Evolutionary conservation across 2,113 vertebrate species (phyloP).

Genomic region (Sisor rabdophorus): DNA sequence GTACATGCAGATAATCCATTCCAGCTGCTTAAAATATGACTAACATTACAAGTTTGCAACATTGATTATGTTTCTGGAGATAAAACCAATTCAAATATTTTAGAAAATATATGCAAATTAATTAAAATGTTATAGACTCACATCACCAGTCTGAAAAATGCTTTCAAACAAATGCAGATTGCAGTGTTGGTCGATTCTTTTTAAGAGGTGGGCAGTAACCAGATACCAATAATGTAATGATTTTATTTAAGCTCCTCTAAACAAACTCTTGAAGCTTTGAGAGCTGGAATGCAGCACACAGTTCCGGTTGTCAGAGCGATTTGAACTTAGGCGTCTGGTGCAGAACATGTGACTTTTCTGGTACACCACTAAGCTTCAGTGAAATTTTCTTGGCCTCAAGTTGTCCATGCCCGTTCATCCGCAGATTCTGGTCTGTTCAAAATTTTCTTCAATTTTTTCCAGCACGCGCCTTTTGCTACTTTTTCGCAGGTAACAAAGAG

Average conservation of each 20-base stretch:
- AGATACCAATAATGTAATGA: neutral
- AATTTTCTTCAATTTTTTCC: slow-evolving; percentile 41
- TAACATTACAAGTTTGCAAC: too few species aligned
- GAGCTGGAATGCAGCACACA: neutral
- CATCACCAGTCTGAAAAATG: too few species aligned
- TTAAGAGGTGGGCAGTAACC: neutral
- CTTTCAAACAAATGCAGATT: too few species aligned
- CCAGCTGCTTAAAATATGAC: too few species aligned
- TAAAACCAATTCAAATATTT: too few species aligned
- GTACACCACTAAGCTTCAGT: neutral
- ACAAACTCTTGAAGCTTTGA: neutral
- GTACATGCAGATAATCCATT: too few species aligned
- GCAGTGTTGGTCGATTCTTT: too few species aligned
- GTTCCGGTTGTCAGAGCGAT: neutral
- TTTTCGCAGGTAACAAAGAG: slow-evolving; percentile 56
- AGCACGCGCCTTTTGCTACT: neutral
- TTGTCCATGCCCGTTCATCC: slow-evolving; percentile 1
- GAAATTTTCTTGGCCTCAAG: neutral
- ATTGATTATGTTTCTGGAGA: too few species aligned
- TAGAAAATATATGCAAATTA: too few species aligned
- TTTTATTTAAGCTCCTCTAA: neutral
- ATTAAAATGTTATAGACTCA: too few species aligned
- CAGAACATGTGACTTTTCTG: slow-evolving; percentile 5
- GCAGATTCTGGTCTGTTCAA: neutral
- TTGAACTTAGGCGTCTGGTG: neutral